A percentile compares a stretch with the other conserved stretches of the same genome.
Evolutionary conservation across 64 coral and sea anemone species (phyloP).

Genomic region (Dendrophyllia cribrosa): DNA sequence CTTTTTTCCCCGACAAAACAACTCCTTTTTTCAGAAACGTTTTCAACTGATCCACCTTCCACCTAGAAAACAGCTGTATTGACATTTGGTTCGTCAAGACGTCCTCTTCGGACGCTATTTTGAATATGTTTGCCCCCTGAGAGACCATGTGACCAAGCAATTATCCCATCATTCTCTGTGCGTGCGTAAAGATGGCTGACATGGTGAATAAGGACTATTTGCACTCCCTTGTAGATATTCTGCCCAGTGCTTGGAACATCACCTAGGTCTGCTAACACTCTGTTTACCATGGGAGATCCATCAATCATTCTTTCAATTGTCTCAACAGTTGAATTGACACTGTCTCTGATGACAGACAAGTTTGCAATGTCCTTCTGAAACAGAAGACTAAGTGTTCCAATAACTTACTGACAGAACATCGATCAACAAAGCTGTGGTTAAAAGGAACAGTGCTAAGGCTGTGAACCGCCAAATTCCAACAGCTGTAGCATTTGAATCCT

Average conservation of each 20-base stretch:
- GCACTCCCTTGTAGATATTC: conserved; percentile 50
- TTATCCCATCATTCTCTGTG: background rate
- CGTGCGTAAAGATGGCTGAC: conserved; percentile 8
- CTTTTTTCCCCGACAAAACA: background rate
- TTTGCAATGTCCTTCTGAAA: conserved; percentile 67
- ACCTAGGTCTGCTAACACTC: conserved; percentile 49
- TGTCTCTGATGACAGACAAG: conserved; percentile 63
- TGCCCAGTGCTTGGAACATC: conserved; percentile 51
- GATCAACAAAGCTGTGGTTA: conserved; percentile 64
- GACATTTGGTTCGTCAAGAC: background rate
- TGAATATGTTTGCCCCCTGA: background rate
- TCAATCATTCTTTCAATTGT: conserved; percentile 60
- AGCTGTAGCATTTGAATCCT: conserved; percentile 70
- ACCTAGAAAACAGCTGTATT: background rate
- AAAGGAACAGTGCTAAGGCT: conserved; percentile 57
- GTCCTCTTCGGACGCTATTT: conserved; percentile 1
- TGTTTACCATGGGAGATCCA: conserved; percentile 60
- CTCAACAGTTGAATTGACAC: conserved; percentile 60
- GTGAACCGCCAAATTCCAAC: conserved; percentile 55
- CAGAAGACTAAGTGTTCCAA: conserved; percentile 71
- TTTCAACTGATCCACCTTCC: too few species aligned
- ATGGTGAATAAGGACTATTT: too few species aligned
- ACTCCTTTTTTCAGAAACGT: background rate
- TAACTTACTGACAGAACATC: conserved; percentile 71
- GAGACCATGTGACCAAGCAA: background rate